A percentile compares a stretch with the other conserved stretches of the same genome.
Conservation (phyloP, 2,888 invertebrate species). For the Seladonia tumulorum region DNA sequence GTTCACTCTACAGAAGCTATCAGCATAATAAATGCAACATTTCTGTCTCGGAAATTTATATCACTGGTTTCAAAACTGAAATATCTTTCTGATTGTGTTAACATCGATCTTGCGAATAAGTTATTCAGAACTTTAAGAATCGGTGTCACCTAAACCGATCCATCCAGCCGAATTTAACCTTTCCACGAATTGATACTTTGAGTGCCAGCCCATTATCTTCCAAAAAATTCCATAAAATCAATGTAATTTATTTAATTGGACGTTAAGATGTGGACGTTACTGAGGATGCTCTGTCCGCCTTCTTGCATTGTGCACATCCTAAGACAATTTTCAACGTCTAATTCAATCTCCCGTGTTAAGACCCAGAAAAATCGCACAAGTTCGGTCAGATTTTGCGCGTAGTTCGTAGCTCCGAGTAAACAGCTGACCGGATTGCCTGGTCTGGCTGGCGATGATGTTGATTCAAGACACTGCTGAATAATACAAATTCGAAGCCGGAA, state of each 20-base stretch:
- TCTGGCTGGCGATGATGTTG: constrained; percentile 55
- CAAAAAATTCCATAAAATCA: not conserved
- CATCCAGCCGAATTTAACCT: not conserved
- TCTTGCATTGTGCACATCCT: no score
- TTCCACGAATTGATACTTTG: not conserved
- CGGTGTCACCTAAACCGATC: not conserved
- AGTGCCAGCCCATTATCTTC: not conserved
- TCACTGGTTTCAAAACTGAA: not conserved
- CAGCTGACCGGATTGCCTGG: constrained; percentile 60
- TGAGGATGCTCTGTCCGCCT: no score
- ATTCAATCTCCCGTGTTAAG: not conserved
- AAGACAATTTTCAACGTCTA: not conserved
- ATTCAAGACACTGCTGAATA: constrained; percentile 53
- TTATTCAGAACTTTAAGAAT: not conserved
- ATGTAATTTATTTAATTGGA: not conserved
- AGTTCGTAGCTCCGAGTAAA: constrained; percentile 49
- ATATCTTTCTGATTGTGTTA: not conserved
- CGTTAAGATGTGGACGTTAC: no score
- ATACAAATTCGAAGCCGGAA: constrained; percentile 42
- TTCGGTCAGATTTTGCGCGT: constrained; percentile 20
- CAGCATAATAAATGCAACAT: not conserved
- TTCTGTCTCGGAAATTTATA: not conserved
- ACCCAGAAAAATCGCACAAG: not conserved
- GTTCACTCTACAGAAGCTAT: not conserved
- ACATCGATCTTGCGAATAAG: not conserved